Evolutionary conservation across 2,797 vertebrate genomes (phyloP).

Genomic region (Lagocephalus sceleratus): DNA sequence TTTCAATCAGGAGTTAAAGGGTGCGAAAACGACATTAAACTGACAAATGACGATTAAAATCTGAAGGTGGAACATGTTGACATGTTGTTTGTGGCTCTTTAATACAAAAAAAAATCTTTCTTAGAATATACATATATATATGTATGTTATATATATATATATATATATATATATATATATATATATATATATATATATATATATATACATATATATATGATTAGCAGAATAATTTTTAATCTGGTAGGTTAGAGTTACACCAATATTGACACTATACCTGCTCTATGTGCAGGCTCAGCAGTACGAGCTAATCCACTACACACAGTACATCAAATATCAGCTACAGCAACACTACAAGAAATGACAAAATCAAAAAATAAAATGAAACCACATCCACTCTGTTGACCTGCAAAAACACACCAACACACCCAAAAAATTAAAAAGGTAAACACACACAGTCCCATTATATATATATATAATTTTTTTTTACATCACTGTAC

Average conservation of each 20-base stretch:
- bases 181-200: no score
- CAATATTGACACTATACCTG: constrained; percentile 66
- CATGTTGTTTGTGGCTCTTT: constrained; percentile 58
- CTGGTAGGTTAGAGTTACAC: constrained; percentile 71
- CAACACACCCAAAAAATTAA: no score
- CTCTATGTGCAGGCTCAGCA: constrained; percentile 67
- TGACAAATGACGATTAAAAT: constrained; percentile 63
- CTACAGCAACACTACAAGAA: constrained; percentile 70
- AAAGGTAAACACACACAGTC: no score
- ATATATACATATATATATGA: constrained; percentile 65
- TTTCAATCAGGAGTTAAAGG: constrained; percentile 74
- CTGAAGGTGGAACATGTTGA: constrained; percentile 60
- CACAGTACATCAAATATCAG: constrained; percentile 57
- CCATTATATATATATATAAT: constrained; percentile 53
- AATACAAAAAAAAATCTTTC: constrained; percentile 67
- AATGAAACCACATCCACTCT: constrained; percentile 32
- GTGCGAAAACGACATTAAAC: constrained; percentile 58
- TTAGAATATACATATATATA: no score
- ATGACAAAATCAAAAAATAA: constrained; percentile 55
- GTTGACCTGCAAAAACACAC: constrained; percentile 31
- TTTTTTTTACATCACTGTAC: constrained; percentile 76
- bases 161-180: no score
- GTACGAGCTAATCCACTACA: constrained; percentile 71
- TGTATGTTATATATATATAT: no score
- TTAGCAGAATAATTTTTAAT: constrained; percentile 72